phyloP scores from a whole-genome alignment of 2,797 vertebrate genomes.

The Loris lydekkerianus region DNA sequence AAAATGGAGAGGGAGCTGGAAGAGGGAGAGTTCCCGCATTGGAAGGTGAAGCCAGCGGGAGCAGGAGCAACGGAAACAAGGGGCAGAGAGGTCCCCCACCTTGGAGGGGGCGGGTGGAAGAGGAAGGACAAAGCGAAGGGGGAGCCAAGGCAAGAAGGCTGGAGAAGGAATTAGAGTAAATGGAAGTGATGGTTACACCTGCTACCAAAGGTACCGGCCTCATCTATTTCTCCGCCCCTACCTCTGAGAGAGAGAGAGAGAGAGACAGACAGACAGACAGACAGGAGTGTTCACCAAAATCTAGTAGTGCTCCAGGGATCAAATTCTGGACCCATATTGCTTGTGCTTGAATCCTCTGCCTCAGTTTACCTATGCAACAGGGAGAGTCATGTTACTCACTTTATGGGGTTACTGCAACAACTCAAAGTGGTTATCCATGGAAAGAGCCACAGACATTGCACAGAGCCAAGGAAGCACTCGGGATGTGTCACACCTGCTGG shows the following conservation, averaged over 20 bases:
- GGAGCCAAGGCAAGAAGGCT: neutral
- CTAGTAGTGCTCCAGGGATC: neutral
- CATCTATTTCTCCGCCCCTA: neutral
- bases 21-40: neutral
- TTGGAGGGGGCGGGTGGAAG: accelerated
- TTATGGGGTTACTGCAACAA: neutral
- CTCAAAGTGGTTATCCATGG: neutral
- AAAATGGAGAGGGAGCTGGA: neutral
- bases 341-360: neutral
- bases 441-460: neutral
- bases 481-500: accelerated
- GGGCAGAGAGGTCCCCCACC: accelerated
- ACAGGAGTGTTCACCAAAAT: neutral
- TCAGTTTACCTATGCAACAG: neutral
- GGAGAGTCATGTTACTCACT: neutral
- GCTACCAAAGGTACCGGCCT: neutral
- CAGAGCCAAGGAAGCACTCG: neutral
- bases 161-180: no score
- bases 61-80: neutral
- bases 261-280: no score
- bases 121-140: accelerated
- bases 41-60: neutral
- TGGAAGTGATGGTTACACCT: neutral
- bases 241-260: no score
- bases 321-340: neutral